Evolutionary conservation across 2,888 invertebrate species (phyloP).

Genomic region (Eulithis testata): DNA sequence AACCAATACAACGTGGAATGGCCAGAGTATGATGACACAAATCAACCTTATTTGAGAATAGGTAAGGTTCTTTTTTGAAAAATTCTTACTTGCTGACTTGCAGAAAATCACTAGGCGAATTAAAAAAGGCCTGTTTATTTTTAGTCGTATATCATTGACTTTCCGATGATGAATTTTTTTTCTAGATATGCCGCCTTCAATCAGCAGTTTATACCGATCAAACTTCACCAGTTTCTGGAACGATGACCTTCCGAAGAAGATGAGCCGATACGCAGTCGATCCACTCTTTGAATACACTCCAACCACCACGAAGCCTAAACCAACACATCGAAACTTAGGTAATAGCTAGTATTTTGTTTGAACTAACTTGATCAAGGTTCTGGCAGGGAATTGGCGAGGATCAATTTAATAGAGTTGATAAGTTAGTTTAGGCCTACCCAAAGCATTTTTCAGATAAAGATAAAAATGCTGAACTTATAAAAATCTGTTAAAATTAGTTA

Average conservation of each 20-base stretch:
- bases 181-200: slow-evolving; percentile 90
- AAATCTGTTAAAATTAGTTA: neutral
- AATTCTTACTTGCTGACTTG: neutral
- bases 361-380: slow-evolving; percentile 21
- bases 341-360: slow-evolving; percentile 36
- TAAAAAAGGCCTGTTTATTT: too few relatives aligned
- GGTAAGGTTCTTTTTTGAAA: slow-evolving; percentile 76
- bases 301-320: slow-evolving; percentile 58
- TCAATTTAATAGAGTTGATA: neutral
- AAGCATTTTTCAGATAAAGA: neutral
- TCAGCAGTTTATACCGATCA: slow-evolving; percentile 90
- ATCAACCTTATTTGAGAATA: slow-evolving; percentile 91
- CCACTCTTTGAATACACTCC: slow-evolving; percentile 70
- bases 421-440: neutral
- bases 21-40: slow-evolving; percentile 91
- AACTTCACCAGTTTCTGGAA: slow-evolving; percentile 94
- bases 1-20: slow-evolving; percentile 89
- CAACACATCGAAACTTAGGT: slow-evolving; percentile 62
- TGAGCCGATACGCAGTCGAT: slow-evolving; percentile 81
- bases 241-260: slow-evolving; percentile 90
- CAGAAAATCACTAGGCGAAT: too few relatives aligned
- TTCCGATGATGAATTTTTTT: slow-evolving; percentile 28
- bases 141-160: too few relatives aligned
- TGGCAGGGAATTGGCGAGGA: slow-evolving; percentile 8
- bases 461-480: neutral